Conservation (phyloP, 2,888 invertebrate species). For the Hermaeophaga mercurialis region DNA sequence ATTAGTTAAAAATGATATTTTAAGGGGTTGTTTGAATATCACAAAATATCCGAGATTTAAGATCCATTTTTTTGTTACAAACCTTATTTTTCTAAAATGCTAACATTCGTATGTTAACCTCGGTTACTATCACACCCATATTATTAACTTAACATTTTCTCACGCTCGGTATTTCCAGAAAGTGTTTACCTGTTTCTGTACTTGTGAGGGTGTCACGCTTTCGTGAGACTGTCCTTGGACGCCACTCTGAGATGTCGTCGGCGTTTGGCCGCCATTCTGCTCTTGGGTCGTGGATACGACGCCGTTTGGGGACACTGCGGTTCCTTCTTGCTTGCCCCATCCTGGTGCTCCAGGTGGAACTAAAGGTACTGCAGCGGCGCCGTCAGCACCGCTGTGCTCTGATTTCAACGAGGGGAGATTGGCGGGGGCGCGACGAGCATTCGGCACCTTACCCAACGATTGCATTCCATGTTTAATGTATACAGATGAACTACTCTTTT, state of each 20-base stretch:
- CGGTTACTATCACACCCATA: too few species aligned
- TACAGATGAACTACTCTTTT: slow-evolving; percentile 86
- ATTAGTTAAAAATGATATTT: too few species aligned
- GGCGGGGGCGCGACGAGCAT: slow-evolving; percentile 97
- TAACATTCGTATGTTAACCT: too few species aligned
- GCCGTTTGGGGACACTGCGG: too few species aligned
- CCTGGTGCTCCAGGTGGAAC: slow-evolving; percentile 81
- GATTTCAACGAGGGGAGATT: slow-evolving; percentile 99
- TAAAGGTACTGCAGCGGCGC: slow-evolving; percentile 74
- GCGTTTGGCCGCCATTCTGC: slow-evolving; percentile 37
- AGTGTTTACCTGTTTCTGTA: slow-evolving; percentile 40
- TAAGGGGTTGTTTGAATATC: too few species aligned
- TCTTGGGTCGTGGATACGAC: slow-evolving; percentile 41
- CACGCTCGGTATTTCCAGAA: slow-evolving; percentile 7
- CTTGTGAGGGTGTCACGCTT: slow-evolving; percentile 48
- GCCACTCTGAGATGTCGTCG: too few species aligned
- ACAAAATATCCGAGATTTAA: too few species aligned
- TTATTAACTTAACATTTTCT: too few species aligned
- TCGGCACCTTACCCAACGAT: slow-evolving; percentile 98
- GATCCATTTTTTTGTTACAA: too few species aligned
- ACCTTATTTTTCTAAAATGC: too few species aligned
- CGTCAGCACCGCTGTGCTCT: slow-evolving; percentile 82
- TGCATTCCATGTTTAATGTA: slow-evolving; percentile 98
- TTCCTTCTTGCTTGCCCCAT: slow-evolving; percentile 68
- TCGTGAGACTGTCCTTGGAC: slow-evolving; percentile 38